Evolutionary conservation across 1,140 invertebrate species (phyloP).

Genomic region (Archegozetes longisetosus): DNA sequence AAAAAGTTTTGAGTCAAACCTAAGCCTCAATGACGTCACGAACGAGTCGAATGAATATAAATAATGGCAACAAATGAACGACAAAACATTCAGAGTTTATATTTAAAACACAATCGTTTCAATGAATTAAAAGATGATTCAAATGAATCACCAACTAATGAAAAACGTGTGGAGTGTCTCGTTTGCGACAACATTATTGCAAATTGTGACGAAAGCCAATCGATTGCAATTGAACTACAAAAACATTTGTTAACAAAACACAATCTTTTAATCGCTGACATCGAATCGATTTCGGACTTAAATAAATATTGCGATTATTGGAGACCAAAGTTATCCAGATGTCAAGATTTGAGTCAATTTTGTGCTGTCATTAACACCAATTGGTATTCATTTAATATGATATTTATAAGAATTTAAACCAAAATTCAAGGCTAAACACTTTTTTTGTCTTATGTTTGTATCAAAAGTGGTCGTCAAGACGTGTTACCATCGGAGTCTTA

Average conservation of each 20-base stretch:
- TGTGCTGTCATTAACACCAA: not conserved
- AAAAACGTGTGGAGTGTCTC: not conserved
- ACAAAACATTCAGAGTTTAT: no score
- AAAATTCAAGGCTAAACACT: no score
- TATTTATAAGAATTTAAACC: no score
- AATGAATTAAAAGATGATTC: no score
- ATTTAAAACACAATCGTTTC: no score
- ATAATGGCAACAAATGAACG: no score
- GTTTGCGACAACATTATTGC: not conserved
- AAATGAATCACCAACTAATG: no score
- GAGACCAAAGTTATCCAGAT: not conserved
- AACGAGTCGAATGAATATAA: no score
- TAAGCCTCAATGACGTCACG: no score
- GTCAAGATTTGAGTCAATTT: not conserved
- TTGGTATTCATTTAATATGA: not conserved
- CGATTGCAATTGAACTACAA: not conserved
- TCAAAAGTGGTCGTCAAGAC: not conserved
- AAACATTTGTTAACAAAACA: not conserved
- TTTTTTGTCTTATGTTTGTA: not conserved
- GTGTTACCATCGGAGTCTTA: not conserved
- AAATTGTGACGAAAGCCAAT: not conserved
- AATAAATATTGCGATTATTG: not conserved
- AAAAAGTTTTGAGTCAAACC: no score
- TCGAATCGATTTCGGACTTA: not conserved
- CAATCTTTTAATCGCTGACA: not conserved